These are phyloP conservation scores for Sebastiscus tertius DNA, from an alignment of 2,797 vertebrate genomes.

Conservation along the genomic window DNA sequence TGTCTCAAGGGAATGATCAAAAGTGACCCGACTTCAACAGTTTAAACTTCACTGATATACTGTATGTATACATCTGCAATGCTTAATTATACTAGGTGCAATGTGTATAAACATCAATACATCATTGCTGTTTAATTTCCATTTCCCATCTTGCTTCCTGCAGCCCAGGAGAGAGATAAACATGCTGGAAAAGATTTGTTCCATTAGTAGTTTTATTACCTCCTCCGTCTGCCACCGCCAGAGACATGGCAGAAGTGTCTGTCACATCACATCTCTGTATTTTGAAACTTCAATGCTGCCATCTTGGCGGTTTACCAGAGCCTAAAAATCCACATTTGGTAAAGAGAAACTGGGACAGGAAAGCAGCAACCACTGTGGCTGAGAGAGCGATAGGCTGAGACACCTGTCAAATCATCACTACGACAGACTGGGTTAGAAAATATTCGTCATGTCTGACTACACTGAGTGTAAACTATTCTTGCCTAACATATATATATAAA, in stretches of 20 bases:
- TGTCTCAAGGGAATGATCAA: constrained; percentile 31
- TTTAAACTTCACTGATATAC: constrained; percentile 15
- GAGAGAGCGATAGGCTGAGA: neutral
- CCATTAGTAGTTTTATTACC: neutral
- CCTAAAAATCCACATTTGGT: neutral
- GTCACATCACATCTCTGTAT: neutral
- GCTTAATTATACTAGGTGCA: neutral
- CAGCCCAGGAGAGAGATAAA: constrained; percentile 2
- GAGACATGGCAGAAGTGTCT: neutral
- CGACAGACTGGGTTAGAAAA: neutral
- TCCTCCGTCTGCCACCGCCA: neutral
- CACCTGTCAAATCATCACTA: neutral
- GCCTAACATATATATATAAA: neutral
- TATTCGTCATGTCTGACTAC: neutral
- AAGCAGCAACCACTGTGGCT: neutral
- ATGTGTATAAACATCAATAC: neutral
- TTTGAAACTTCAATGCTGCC: neutral
- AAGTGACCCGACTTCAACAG: constrained; percentile 16
- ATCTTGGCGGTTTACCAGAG: neutral
- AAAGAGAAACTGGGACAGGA: neutral
- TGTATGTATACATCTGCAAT: neutral
- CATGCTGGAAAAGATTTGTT: neutral
- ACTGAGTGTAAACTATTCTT: neutral
- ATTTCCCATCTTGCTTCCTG: constrained; percentile 31
- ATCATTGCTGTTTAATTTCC: neutral